A percentile compares a stretch with the other conserved stretches of the same genome.
Evolutionary conservation across 2,113 vertebrate species (phyloP).

Genomic region (Cisticola juncidis): DNA sequence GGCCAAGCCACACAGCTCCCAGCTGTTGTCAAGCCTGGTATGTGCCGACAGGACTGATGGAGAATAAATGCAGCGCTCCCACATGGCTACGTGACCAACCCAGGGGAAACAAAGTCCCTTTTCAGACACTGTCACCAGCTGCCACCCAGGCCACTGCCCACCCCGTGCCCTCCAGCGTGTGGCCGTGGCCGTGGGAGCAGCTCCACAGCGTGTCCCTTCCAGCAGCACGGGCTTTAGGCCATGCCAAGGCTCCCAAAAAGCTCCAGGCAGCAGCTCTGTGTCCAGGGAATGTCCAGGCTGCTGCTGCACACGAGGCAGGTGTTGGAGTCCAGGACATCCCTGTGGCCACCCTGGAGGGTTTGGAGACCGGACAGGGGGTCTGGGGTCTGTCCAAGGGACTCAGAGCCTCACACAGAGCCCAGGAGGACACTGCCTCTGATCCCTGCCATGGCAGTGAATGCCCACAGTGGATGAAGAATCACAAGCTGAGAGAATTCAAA

Average conservation of each 20-base stretch:
- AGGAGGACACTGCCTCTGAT: too few species aligned
- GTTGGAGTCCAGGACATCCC: too few species aligned
- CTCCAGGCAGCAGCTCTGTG: rapidly evolving
- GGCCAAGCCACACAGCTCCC: constrained; percentile 40
- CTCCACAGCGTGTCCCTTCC: rapidly evolving
- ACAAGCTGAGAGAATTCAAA: too few species aligned
- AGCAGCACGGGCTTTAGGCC: rapidly evolving
- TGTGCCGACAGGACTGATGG: background rate
- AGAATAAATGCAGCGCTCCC: constrained; percentile 38
- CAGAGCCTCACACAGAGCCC: too few species aligned
- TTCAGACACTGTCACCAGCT: background rate
- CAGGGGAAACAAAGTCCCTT: constrained; percentile 38
- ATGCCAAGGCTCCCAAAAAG: rapidly evolving
- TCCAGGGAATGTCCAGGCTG: background rate
- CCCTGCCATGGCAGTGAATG: too few species aligned
- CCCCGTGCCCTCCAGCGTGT: background rate
- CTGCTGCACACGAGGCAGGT: background rate
- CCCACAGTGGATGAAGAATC: too few species aligned
- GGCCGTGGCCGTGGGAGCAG: rapidly evolving
- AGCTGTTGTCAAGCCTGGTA: constrained; percentile 53
- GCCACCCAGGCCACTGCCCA: background rate
- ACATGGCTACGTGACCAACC: constrained; percentile 35
- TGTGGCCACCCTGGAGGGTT: too few species aligned
- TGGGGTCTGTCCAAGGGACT: too few species aligned
- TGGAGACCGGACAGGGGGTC: too few species aligned